These are phyloP conservation scores for Alosa alosa DNA, from an alignment of 2,113 vertebrate genomes.

Conservation along the genomic window DNA sequence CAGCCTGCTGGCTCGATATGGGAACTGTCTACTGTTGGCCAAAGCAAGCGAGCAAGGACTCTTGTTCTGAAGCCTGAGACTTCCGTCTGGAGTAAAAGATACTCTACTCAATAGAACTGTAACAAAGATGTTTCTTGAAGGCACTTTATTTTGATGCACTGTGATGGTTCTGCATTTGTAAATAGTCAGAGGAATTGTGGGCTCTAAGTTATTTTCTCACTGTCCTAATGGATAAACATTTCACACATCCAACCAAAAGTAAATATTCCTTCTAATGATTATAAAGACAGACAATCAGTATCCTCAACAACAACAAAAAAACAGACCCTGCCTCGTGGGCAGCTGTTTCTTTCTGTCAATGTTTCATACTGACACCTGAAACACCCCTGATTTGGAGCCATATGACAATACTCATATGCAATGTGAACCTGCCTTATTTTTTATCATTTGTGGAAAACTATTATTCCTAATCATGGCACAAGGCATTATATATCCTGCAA, in stretches of 20 bases:
- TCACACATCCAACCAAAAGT: background rate
- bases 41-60: background rate
- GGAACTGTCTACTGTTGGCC: background rate
- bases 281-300: background rate
- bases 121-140: background rate
- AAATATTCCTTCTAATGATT: background rate
- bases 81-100: background rate
- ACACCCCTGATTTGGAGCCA: background rate
- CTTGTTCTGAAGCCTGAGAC: background rate
- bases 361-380: background rate
- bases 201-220: background rate
- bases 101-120: background rate
- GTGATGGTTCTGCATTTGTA: background rate
- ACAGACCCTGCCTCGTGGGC: background rate
- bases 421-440: background rate
- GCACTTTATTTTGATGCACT: background rate
- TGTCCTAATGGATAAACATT: background rate
- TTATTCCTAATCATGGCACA: background rate
- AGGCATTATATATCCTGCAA: background rate
- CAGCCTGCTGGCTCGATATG: background rate
- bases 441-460: background rate
- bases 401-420: background rate
- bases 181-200: no score
- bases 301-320: background rate
- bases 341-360: background rate